Evolutionary conservation across 2,113 vertebrate species (phyloP).

Genomic region (Tylochromis polylepis): DNA sequence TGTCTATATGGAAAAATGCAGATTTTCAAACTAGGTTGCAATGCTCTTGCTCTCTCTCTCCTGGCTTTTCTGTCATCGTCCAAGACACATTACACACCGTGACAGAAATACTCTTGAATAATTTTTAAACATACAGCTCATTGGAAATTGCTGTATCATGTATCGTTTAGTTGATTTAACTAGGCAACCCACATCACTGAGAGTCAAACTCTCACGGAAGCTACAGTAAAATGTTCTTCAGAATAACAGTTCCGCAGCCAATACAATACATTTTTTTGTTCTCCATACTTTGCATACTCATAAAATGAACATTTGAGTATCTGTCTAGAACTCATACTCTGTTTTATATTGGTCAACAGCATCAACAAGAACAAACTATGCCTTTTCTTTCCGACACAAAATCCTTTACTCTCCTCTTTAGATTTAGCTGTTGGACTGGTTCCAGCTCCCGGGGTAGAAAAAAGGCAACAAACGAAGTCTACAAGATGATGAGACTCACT

Average conservation of each 20-base stretch:
- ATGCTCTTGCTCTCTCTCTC: neutral
- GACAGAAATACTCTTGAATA: neutral
- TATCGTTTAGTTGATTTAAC: neutral
- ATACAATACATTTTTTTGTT: slow-evolving; percentile 40
- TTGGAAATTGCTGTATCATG: neutral
- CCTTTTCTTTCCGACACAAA: neutral
- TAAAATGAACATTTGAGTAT: slow-evolving; percentile 32
- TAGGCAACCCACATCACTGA: neutral
- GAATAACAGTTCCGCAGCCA: slow-evolving; percentile 23
- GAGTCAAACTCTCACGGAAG: neutral
- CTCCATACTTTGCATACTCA: slow-evolving; percentile 8
- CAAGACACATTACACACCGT: neutral
- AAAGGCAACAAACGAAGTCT: neutral
- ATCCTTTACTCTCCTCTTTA: neutral
- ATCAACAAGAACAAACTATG: neutral
- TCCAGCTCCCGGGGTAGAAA: neutral
- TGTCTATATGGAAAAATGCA: neutral
- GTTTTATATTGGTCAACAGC: neutral
- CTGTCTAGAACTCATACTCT: neutral
- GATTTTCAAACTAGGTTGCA: neutral
- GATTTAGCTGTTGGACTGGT: neutral
- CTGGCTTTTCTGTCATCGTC: neutral
- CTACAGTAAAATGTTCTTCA: slow-evolving; percentile 1
- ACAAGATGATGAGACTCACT: neutral
- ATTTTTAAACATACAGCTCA: neutral